Evolutionary conservation across 2,797 vertebrate genomes (phyloP).

Genomic region (Botia kubotai): DNA sequence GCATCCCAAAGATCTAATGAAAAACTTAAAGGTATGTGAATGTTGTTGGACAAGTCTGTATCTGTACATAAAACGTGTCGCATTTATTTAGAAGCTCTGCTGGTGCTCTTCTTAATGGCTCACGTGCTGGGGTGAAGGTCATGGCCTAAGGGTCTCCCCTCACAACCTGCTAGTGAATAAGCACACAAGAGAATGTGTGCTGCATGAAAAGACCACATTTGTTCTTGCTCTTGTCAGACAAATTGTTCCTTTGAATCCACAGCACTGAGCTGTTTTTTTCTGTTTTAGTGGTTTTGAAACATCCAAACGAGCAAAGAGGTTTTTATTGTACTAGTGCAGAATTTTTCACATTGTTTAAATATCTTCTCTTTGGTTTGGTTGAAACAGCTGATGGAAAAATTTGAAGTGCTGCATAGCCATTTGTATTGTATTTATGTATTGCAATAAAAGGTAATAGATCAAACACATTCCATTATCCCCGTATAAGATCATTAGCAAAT

Average conservation of each 20-base stretch:
- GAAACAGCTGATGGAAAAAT: conserved; percentile 58
- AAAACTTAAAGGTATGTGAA: too few species aligned
- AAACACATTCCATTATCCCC: conserved; percentile 87
- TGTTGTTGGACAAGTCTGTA: not conserved
- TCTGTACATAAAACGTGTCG: not conserved
- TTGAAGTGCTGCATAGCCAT: conserved; percentile 73
- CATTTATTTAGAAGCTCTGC: conserved; percentile 10
- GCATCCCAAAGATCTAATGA: too few species aligned
- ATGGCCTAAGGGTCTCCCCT: conserved; percentile 16
- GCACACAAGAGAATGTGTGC: conserved; percentile 9
- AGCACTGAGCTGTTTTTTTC: not conserved
- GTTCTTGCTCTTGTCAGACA: conserved; percentile 5
- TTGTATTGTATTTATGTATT: conserved; percentile 86
- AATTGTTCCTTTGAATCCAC: conserved; percentile 23
- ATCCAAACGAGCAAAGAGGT: not conserved
- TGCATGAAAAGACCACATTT: conserved; percentile 25
- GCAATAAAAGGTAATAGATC: conserved; percentile 85
- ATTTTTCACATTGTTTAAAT: conserved; percentile 33
- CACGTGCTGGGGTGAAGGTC: conserved; percentile 41
- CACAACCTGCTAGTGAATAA: conserved; percentile 29
- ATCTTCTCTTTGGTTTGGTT: conserved; percentile 40
- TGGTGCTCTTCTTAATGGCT: not conserved
- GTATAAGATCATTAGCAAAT: conserved; percentile 88
- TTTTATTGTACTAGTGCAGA: not conserved
- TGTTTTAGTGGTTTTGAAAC: not conserved